Evolutionary conservation across 1,140 invertebrate species (phyloP).

Genomic region (Bombus cullumanus): DNA sequence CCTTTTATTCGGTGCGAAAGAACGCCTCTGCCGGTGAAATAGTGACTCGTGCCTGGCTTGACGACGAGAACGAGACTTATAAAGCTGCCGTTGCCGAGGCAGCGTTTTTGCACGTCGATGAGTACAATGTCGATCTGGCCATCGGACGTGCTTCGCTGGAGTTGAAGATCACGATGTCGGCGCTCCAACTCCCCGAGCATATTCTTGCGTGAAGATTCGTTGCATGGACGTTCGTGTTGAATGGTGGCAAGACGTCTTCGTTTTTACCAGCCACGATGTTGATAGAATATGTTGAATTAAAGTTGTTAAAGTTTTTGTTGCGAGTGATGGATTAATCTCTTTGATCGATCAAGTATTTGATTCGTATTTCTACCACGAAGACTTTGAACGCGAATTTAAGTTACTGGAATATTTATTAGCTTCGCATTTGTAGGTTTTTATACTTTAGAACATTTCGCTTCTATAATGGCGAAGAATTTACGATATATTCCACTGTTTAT

Average conservation of each 20-base stretch:
- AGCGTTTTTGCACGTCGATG: background rate
- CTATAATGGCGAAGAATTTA: too few species aligned
- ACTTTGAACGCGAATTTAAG: too few species aligned
- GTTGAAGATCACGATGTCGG: background rate
- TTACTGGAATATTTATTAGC: too few species aligned
- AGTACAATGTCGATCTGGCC: background rate
- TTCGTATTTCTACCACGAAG: too few species aligned
- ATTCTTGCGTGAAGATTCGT: background rate
- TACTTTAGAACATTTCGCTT: too few species aligned
- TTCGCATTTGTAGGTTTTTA: too few species aligned
- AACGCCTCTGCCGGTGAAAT: background rate
- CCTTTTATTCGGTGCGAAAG: constrained; percentile 19
- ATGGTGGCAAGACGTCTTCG: background rate
- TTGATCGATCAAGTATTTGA: too few species aligned
- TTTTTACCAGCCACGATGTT: background rate
- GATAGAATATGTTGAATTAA: background rate
- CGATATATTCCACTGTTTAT: too few species aligned
- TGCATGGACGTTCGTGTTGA: background rate
- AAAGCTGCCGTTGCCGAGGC: background rate
- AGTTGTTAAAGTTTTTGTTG: too few species aligned
- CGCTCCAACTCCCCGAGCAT: background rate
- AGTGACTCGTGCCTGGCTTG: background rate
- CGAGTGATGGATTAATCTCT: too few species aligned
- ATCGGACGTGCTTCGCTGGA: background rate
- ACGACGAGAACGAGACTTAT: background rate